phyloP scores from a whole-genome alignment of 2,797 vertebrate genomes.

The Notoglanidium macrostoma region DNA sequence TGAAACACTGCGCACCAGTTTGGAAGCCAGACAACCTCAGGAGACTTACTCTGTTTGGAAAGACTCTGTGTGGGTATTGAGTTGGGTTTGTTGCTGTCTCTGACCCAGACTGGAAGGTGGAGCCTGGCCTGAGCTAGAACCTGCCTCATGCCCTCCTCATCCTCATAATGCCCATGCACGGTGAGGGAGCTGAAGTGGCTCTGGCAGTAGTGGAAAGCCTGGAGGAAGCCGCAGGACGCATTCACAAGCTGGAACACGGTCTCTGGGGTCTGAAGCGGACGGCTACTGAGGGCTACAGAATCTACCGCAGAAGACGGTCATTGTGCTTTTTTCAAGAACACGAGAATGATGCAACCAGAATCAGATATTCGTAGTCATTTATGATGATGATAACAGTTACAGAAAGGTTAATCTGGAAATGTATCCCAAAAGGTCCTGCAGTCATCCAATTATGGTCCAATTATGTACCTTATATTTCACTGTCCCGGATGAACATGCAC shows the following conservation, averaged over 20 bases:
- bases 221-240: conserved; percentile 73
- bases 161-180: conserved; percentile 49
- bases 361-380: not conserved
- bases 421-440: not conserved
- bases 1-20: not conserved
- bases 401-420: not conserved
- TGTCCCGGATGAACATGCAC: not conserved
- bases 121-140: conserved; percentile 65
- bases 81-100: conserved; percentile 55
- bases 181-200: conserved; percentile 78
- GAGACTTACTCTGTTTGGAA: conserved; percentile 70
- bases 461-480: conserved; percentile 3
- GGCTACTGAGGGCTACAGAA: conserved; percentile 37
- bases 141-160: conserved; percentile 58
- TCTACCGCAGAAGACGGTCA: conserved; percentile 53
- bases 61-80: conserved; percentile 49
- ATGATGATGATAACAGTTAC: not conserved
- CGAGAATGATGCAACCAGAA: not conserved
- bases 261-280: conserved; percentile 63
- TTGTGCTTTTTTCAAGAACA: not conserved
- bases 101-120: conserved; percentile 75
- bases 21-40: not conserved
- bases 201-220: conserved; percentile 79
- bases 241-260: conserved; percentile 76
- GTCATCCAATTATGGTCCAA: not conserved